Base-by-base conservation (phyloP, 2,797 vertebrate species). In the Serranus cabrilla region DNA sequence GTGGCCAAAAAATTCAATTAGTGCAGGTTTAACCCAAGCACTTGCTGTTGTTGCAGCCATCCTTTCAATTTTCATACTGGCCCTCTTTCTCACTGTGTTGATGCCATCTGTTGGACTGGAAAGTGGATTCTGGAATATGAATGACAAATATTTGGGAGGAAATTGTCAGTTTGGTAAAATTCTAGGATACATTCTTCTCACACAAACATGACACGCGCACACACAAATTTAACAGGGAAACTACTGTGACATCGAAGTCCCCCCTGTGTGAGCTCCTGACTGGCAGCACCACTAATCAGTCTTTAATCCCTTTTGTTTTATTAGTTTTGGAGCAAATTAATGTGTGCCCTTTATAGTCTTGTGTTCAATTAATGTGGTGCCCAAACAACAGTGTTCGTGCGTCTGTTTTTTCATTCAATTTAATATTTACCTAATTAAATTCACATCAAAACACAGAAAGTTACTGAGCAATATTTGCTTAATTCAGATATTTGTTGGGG, bases 301-400 rank as follows among this genome's bases (percentile, higher is more conserved):
- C 14, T 66, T 46, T 62, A 60, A 68, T 63, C 16, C 31, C 23
- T 37, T 67, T 56, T 73, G 69, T 73, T 73, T 64, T 50, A 70
- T 69, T 54, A 21, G 57, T 59, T 81, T 62, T 70, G 12, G 43
- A 43, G 43, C 18, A 55, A 25, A 50, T 45, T 18, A 16, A 51
- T 37, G 4, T 50, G 27, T 43, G 46, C 14, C 63, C 59, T 54
- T 58, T 62, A 51, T 50, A 46, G 27, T 70, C 23, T 23, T 63
- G 56, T 18, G 17, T 63, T 45, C 54, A 69, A 57, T 11, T 56
- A 25, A 25, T 21, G 12, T 72, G 50, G 21, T 51, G 57, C 34
- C 37, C 23, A 67, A 13, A 37, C n/a, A 18, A 13, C 34, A 51
- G 0, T 0, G 17, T 34, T 34, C 5, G 34, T 34, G 34, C 34